Evolutionary conservation across 2,888 invertebrate species (phyloP), one percentile per base, ranked within the genome.

Genomic region (Anorthoa munda): DNA sequence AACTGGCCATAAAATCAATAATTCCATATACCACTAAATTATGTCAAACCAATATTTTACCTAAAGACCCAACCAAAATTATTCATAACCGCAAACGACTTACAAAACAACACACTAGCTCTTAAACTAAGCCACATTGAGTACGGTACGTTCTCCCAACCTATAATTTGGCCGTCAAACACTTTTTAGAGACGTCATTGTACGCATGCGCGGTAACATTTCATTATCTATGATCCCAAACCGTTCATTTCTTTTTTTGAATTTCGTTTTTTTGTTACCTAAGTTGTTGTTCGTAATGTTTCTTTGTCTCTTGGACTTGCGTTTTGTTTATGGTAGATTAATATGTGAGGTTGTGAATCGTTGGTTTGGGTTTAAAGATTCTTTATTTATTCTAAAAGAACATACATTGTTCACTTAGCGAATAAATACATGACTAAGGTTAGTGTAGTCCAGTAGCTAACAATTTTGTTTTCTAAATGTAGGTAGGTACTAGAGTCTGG

Each of bases 161-260:
- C 90, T 91, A 89, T 94, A 95, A 95, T 95, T 95, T 95, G 91
- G 88, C 93, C 92, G 95, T 95, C 95, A 95, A 94, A 95, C 93
- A 92, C 91, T 92, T 94, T 90, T 93, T 92, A 93, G 90, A 91
- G 85, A 92, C 95, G 95, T 95, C 95, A 94, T 92, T 95, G 93
- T 87, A 89, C 87, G 85, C 86, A 86, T 86, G 88, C 86, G 87
- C 87, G 87, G 88, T 90, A 89, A 91, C 90, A 85, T 87, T 93
- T 93, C 89, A 94, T 95, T 95, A 94, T 94, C 92, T 93, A 90
- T 91, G 92, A 89, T 85, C 90, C 89, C 87, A 83, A 90, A 88
- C 92, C 92, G 91, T 89, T 91, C 89, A 89, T 91, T 92, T 92
- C 79, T 86, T 89, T 88, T 89, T 88, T 86, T 83, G 75, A 86